phyloP scores from a whole-genome alignment of 2,888 invertebrate species.

The Amiota mariae region DNA sequence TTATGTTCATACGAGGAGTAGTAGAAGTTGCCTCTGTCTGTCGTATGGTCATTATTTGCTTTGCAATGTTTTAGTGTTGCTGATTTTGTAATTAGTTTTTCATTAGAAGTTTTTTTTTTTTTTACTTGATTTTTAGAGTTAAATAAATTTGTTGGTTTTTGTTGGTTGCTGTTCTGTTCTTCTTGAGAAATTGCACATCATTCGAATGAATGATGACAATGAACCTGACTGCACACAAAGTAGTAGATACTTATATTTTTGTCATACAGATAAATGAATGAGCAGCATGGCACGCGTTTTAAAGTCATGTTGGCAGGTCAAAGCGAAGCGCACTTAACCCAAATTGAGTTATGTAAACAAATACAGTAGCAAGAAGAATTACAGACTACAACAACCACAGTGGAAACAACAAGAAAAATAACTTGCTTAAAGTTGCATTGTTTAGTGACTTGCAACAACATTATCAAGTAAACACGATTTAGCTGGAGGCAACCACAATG shows the following conservation, averaged over 20 bases:
- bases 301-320: slow-evolving; percentile 36
- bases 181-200: not conserved
- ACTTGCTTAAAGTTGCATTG: slow-evolving; percentile 25
- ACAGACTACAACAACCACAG: slow-evolving; percentile 45
- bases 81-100: slow-evolving; percentile 69
- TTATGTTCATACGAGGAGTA: not conserved
- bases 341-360: slow-evolving; percentile 65
- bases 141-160: not conserved
- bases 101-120: slow-evolving; percentile 59
- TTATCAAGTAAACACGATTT: slow-evolving; percentile 27
- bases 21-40: no score
- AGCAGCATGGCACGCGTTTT: not conserved
- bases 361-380: slow-evolving; percentile 35
- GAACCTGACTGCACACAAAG: slow-evolving; percentile 27
- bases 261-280: not conserved
- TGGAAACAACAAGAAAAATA: slow-evolving; percentile 35
- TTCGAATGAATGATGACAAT: not conserved
- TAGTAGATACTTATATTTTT: not conserved
- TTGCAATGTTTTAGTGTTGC: slow-evolving; percentile 59
- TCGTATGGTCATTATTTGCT: no score
- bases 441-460: slow-evolving; percentile 31
- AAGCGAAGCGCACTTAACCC: slow-evolving; percentile 34
- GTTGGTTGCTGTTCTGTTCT: not conserved
- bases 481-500: slow-evolving; percentile 23
- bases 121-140: slow-evolving; percentile 17